phyloP scores from a whole-genome alignment of 2,888 invertebrate genomes.

The Drosophila anceps region DNA sequence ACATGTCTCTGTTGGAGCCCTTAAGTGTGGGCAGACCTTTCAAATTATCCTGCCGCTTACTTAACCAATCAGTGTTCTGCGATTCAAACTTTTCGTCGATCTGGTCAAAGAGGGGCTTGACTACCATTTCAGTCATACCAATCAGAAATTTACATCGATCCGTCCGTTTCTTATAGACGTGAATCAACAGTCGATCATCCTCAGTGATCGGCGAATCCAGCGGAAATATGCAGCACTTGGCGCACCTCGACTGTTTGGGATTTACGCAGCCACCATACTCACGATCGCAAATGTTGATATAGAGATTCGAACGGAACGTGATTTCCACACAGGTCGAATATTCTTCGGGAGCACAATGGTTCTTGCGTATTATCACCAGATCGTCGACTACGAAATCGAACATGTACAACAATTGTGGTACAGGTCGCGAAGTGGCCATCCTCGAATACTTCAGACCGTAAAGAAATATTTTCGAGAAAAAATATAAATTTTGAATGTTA shows the following conservation, averaged over 20 bases:
- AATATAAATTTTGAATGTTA: neutral
- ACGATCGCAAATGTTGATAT: conserved; percentile 4
- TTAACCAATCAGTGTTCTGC: conserved; percentile 74
- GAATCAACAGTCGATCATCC: conserved; percentile 77
- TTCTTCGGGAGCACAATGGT: neutral
- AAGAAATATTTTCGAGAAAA: neutral
- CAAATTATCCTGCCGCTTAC: conserved; percentile 38
- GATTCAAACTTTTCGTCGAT: conserved; percentile 72
- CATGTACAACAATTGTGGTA: conserved; percentile 70
- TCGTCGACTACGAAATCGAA: conserved; percentile 7
- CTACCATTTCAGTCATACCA: conserved; percentile 25
- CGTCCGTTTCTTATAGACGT: conserved; percentile 82
- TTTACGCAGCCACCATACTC: neutral
- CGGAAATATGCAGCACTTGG: conserved; percentile 9
- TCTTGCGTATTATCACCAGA: conserved; percentile 4
- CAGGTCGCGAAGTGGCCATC: neutral
- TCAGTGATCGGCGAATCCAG: conserved; percentile 37
- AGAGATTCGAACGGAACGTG: conserved; percentile 3
- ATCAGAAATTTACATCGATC: conserved; percentile 51
- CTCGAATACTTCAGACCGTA: conserved; percentile 4
- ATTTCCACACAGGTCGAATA: conserved; percentile 7
- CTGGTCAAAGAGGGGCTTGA: conserved; percentile 71
- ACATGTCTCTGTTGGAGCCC: conserved; percentile 31
- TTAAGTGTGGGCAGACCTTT: conserved; percentile 58
- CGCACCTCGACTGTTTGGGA: neutral